Evolutionary conservation across 2,113 vertebrate species (phyloP).

Genomic region (Isurus oxyrinchus): DNA sequence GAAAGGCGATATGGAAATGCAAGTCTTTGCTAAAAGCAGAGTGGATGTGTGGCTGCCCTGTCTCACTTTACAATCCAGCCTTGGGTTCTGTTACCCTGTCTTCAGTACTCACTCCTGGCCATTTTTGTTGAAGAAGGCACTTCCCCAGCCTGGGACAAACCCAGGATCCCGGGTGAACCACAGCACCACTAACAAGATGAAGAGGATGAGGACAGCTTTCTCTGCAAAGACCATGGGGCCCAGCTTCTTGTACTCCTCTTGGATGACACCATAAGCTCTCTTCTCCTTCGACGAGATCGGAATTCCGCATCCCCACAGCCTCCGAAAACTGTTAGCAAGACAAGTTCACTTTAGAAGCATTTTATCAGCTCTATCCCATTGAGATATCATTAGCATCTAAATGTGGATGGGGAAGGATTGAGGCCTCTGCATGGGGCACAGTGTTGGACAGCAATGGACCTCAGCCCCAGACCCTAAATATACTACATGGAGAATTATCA

Average conservation of each 20-base stretch:
- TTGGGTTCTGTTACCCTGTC: neutral
- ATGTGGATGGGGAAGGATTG: neutral
- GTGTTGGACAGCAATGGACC: neutral
- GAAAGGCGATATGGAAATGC: neutral
- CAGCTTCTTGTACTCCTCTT: slow-evolving; percentile 62
- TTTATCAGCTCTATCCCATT: neutral
- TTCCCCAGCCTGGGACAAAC: slow-evolving; percentile 79
- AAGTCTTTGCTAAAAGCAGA: neutral
- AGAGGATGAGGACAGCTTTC: slow-evolving; percentile 59
- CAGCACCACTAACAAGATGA: slow-evolving; percentile 65
- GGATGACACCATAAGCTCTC: slow-evolving; percentile 62
- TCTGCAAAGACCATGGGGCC: slow-evolving; percentile 74
- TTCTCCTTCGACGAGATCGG: slow-evolving; percentile 45
- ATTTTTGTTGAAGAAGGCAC: slow-evolving; percentile 52
- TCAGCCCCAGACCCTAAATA: neutral
- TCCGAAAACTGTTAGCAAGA: slow-evolving; percentile 58
- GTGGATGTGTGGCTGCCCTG: neutral
- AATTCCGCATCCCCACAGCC: slow-evolving; percentile 64
- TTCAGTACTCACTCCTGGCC: slow-evolving; percentile 55
- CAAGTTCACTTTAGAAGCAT: neutral
- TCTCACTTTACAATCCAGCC: no score
- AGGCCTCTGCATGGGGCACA: neutral
- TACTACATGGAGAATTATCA: neutral
- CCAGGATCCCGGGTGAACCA: slow-evolving; percentile 91
- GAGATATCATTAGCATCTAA: neutral